Evolutionary conservation across 2,113 vertebrate genomes (phyloP).

Genomic region (Caracal caracal): DNA sequence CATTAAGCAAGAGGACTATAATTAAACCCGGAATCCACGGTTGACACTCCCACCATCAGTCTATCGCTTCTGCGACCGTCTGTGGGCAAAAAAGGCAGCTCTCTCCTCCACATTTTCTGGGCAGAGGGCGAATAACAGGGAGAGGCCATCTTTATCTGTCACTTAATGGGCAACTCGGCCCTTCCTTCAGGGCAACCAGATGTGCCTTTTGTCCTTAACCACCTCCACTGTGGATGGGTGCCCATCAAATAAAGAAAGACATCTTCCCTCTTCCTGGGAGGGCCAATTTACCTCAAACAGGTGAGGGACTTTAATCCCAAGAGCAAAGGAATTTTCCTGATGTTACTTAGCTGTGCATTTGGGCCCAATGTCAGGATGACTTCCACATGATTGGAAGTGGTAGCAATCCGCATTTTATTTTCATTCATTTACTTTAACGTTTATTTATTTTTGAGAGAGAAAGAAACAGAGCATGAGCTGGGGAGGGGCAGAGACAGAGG

Average conservation of each 20-base stretch:
- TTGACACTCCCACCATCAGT: slow-evolving; percentile 69
- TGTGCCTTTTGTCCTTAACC: slow-evolving; percentile 51
- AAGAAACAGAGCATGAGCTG: no score
- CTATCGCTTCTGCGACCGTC: slow-evolving; percentile 35
- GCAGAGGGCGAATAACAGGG: slow-evolving; percentile 54
- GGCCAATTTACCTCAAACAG: slow-evolving; percentile 32
- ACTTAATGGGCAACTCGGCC: slow-evolving; percentile 57
- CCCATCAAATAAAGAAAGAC: slow-evolving; percentile 49
- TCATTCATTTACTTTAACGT: no score
- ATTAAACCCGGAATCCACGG: slow-evolving; percentile 83
- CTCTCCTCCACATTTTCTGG: neutral
- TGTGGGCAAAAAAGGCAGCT: slow-evolving; percentile 65
- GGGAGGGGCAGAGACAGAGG: no score
- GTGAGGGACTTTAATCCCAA: slow-evolving; percentile 29
- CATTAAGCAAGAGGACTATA: slow-evolving; percentile 84
- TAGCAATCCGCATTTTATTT: neutral
- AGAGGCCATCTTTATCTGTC: slow-evolving; percentile 70
- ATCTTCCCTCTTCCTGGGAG: neutral
- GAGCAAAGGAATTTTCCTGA: slow-evolving; percentile 27
- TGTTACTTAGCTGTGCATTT: neutral
- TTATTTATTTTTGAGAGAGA: no score
- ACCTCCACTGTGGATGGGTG: slow-evolving; percentile 7
- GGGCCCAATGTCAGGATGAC: neutral
- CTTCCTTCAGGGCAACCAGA: slow-evolving; percentile 59
- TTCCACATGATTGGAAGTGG: neutral